Evolutionary conservation across 2,888 invertebrate genomes (phyloP), one percentile per base, ranked within the genome.

Genomic region (Drosophila crucigera): DNA sequence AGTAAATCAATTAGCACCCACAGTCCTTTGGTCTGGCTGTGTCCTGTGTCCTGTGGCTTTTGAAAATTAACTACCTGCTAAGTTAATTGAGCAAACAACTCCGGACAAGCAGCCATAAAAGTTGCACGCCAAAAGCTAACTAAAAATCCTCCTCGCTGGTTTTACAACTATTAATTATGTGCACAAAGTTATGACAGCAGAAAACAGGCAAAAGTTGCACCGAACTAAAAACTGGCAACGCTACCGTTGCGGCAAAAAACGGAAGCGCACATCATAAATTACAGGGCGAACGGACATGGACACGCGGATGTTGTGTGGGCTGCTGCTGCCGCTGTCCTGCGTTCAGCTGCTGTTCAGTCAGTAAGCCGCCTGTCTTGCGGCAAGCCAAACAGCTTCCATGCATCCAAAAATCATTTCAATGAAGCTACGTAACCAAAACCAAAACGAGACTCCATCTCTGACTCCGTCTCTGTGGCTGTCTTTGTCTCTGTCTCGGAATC

Each of bases 41-140:
- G 37, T 52, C 67, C 63, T 89, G 84, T 63, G 82, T 43, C 67
- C 63, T 89, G 84, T 65, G 82, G 89, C 74, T 90, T 76, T 76
- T 58, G 63, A 83, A 87, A 92, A 92, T 92, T 92, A 92, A 92
- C 92, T 92, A 92, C 92, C 92, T 92, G 92, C 83, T 83, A 91
- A 92, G 91, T 92, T 92, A 92, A 92, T 92, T 92, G 92, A 92
- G 89, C 92, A 80, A 90, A 78, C 85, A 80, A 79, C 58, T 83
- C 66, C 67, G 71, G 77, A 76, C 76, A 82, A 79, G 68, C 70
- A 58, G 84, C 67, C 78, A 80, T 56, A 85, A 89, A 90, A 85
- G 85, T 87, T 91, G 73, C 68, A 63, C 76, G 66, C 73, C 60
- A 68, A 66, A 78, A 78, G 80, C 84, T 83, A 84, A 56, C 84